Evolutionary conservation across 2,797 vertebrate species (phyloP).

Genomic region (Basileuterus tristriatus): DNA sequence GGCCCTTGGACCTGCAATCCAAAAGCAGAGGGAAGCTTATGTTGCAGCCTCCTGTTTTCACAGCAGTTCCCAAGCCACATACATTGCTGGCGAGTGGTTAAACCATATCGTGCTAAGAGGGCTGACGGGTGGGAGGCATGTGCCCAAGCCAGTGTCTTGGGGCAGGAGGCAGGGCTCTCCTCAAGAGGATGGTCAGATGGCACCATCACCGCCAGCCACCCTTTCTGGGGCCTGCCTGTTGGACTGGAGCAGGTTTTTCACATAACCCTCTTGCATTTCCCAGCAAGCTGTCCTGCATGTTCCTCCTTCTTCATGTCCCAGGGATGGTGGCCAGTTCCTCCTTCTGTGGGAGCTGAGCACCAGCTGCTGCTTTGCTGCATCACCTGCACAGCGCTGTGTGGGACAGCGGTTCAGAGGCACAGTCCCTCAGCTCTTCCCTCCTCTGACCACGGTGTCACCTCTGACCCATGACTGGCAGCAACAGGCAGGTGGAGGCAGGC

Average conservation of each 20-base stretch:
- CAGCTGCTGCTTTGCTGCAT: accelerated
- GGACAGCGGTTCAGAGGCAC: accelerated
- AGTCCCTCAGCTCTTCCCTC: neutral
- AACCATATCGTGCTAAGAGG: accelerated
- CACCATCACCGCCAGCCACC: neutral
- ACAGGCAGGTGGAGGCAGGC: slow-evolving; percentile 3
- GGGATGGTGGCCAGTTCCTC: accelerated
- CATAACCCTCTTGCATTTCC: neutral
- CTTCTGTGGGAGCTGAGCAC: accelerated
- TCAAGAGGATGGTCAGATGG: neutral
- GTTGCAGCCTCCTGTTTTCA: neutral
- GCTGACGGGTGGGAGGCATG: accelerated
- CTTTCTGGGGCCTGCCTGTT: neutral
- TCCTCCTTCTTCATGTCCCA: neutral
- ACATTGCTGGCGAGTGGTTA: accelerated
- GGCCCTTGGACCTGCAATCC: neutral
- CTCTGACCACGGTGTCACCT: neutral
- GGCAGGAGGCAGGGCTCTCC: neutral
- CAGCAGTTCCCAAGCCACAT: neutral
- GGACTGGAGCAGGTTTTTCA: accelerated
- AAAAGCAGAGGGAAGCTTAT: neutral
- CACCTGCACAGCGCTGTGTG: accelerated
- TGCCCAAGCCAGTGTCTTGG: neutral
- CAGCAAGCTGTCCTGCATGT: neutral
- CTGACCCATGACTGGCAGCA: slow-evolving; percentile 29